Conservation (phyloP, 1,140 invertebrate species). For the Acromyrmex charruanus region DNA sequence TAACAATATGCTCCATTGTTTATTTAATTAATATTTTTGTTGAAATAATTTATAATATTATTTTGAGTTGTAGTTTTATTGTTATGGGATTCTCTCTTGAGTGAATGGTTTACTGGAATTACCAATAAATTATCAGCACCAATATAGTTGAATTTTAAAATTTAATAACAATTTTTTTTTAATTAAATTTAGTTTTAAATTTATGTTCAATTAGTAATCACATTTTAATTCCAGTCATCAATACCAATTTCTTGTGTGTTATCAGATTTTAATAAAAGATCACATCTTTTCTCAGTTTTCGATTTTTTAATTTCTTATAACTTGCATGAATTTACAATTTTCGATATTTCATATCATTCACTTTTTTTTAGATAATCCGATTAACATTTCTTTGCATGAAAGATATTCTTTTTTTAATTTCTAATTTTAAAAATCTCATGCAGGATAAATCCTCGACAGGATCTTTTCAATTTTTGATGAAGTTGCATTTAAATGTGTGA, state of each 20-base stretch:
- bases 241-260: background rate
- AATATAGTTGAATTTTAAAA: background rate
- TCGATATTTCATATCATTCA: conserved; percentile 2
- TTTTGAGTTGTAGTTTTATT: background rate
- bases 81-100: background rate
- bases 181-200: background rate
- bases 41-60: conserved; percentile 25
- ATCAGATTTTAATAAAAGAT: background rate
- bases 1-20: conserved; percentile 1
- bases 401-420: background rate
- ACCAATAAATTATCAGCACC: background rate
- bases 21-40: conserved; percentile 10
- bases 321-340: background rate
- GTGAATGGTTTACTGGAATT: background rate
- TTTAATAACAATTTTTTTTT: background rate
- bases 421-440: background rate
- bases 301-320: background rate
- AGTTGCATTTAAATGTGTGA: conserved; percentile 12
- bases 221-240: background rate
- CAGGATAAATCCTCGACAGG: conserved; percentile 39
- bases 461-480: conserved; percentile 30
- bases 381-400: background rate
- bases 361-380: background rate
- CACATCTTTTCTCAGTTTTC: background rate
- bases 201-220: conserved; percentile 1